Evolutionary conservation across 2,113 vertebrate species (phyloP).

Genomic region (Lagenorhynchus albirostris): DNA sequence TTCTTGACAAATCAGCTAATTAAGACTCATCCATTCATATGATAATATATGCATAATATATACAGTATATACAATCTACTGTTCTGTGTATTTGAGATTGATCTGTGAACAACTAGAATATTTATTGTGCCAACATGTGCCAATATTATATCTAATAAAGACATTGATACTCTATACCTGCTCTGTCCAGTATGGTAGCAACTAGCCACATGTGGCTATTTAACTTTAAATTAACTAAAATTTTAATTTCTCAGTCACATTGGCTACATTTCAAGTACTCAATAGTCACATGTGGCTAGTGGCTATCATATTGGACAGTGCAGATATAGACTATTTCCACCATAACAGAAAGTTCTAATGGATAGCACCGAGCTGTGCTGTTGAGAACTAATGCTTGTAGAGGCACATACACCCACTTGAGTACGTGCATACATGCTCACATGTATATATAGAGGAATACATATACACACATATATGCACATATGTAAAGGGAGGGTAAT

Average conservation of each 20-base stretch:
- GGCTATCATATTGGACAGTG: background rate
- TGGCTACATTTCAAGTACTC: background rate
- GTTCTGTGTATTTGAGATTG: background rate
- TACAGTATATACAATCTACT: background rate
- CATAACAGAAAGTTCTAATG: background rate
- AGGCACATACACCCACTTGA: background rate
- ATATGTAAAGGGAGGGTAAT: background rate
- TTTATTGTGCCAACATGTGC: background rate
- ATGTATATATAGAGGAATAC: background rate
- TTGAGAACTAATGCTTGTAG: background rate
- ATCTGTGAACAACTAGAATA: background rate
- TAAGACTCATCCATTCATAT: background rate
- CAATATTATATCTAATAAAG: background rate
- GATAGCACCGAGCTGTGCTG: background rate
- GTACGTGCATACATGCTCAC: background rate
- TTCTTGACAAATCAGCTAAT: background rate
- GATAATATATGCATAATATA: background rate
- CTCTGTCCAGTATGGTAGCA: background rate
- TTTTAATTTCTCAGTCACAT: background rate
- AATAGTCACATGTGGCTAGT: background rate
- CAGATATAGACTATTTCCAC: background rate
- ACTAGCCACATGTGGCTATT: background rate
- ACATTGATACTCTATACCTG: background rate
- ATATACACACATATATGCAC: background rate
- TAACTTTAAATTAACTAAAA: background rate